phyloP scores from a whole-genome alignment of 2,113 vertebrate genomes.

The Salvelinus namaycush region DNA sequence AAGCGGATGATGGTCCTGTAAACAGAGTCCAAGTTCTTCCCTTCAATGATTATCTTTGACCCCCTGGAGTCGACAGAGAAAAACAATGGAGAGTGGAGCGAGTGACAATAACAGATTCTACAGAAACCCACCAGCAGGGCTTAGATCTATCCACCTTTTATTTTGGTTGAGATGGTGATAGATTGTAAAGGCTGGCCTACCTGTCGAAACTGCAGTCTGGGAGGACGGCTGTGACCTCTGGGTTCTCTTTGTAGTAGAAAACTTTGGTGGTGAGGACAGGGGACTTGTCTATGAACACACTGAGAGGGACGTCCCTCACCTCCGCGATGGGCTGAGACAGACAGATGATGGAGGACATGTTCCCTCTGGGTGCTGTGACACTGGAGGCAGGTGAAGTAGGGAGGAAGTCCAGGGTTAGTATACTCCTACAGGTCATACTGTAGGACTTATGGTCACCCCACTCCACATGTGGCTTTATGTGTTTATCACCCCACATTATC shows the following conservation, averaged over 20 bases:
- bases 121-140: not conserved
- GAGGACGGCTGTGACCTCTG: constrained; percentile 70
- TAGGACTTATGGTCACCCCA: too few species aligned
- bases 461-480: too few species aligned
- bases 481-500: too few species aligned
- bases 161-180: not conserved
- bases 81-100: constrained; percentile 59
- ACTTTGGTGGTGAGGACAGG: constrained; percentile 73
- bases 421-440: too few species aligned
- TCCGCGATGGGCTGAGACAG: constrained; percentile 69
- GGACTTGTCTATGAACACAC: constrained; percentile 83
- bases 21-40: constrained; percentile 86
- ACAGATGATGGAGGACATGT: constrained; percentile 75
- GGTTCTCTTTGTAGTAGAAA: constrained; percentile 86
- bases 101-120: constrained; percentile 53
- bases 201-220: constrained; percentile 86
- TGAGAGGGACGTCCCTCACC: constrained; percentile 73
- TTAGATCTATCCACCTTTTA: not conserved
- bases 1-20: constrained; percentile 78
- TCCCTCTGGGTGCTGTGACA: constrained; percentile 59
- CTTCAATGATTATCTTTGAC: constrained; percentile 80
- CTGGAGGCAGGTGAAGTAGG: constrained; percentile 41
- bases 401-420: not conserved
- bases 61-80: constrained; percentile 69
- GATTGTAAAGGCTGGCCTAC: constrained; percentile 39